A percentile compares a stretch with the other conserved stretches of the same genome.
Conservation (phyloP, 1,140 invertebrate species). For the Prorops nasuta region DNA sequence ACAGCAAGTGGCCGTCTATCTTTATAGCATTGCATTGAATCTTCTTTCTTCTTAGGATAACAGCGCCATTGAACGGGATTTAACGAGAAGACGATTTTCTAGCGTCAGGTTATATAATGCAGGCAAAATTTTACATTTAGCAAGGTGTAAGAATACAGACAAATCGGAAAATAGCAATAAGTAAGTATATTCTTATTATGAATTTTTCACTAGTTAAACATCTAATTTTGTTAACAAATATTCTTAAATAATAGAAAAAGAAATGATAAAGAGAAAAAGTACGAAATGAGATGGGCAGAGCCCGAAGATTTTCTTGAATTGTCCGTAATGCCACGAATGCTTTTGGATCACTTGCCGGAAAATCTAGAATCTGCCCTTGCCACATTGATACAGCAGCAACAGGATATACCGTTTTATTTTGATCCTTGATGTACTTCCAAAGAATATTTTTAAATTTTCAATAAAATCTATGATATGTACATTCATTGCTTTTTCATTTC, state of each 20-base stretch:
- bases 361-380: constrained; percentile 68
- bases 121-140: constrained; percentile 72
- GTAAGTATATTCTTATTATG: constrained; percentile 16
- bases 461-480: too few relatives aligned
- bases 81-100: constrained; percentile 67
- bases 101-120: constrained; percentile 68
- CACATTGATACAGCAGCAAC: constrained; percentile 57
- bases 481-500: too few relatives aligned
- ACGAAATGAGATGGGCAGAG: constrained; percentile 73
- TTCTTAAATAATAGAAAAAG: constrained; percentile 36
- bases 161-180: constrained; percentile 34
- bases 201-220: neutral
- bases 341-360: constrained; percentile 73
- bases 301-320: constrained; percentile 75
- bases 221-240: constrained; percentile 3
- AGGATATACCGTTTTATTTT: constrained; percentile 40
- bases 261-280: constrained; percentile 48
- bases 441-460: constrained; percentile 2
- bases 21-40: too few relatives aligned
- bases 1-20: too few relatives aligned
- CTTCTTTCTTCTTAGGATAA: too few relatives aligned
- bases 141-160: constrained; percentile 56
- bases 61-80: constrained; percentile 67
- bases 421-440: constrained; percentile 24
- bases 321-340: constrained; percentile 73